phyloP scores from a whole-genome alignment of 2,113 vertebrate species.

The Casuarius casuarius region DNA sequence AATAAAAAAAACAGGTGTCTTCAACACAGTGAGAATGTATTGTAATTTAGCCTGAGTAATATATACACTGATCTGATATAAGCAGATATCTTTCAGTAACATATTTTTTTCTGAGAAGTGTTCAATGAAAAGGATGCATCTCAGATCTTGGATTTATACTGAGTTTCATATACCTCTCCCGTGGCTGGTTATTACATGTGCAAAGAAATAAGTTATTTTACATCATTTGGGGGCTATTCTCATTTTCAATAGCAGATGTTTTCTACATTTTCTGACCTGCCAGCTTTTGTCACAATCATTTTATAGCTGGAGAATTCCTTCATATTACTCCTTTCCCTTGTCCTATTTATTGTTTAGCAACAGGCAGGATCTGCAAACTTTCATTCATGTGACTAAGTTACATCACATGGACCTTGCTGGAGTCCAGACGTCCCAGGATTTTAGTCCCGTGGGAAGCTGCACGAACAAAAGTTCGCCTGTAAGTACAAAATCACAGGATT shows the following conservation, averaged over 20 bases:
- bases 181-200: background rate
- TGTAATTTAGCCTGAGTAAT: background rate
- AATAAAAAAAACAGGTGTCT: background rate
- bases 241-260: background rate
- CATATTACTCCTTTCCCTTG: background rate
- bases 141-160: background rate
- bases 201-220: background rate
- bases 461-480: background rate
- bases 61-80: background rate
- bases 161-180: background rate
- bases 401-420: background rate
- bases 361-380: background rate
- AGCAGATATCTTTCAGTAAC: conserved; percentile 6
- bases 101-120: background rate
- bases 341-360: background rate
- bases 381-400: background rate
- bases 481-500: background rate
- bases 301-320: background rate
- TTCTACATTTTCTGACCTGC: background rate
- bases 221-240: background rate
- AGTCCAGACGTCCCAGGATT: background rate
- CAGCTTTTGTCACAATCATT: background rate
- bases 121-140: background rate
- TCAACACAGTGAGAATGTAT: background rate
- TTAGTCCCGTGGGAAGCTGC: background rate